phyloP scores from a whole-genome alignment of 2,888 invertebrate genomes.

The Chrysolina americana region DNA sequence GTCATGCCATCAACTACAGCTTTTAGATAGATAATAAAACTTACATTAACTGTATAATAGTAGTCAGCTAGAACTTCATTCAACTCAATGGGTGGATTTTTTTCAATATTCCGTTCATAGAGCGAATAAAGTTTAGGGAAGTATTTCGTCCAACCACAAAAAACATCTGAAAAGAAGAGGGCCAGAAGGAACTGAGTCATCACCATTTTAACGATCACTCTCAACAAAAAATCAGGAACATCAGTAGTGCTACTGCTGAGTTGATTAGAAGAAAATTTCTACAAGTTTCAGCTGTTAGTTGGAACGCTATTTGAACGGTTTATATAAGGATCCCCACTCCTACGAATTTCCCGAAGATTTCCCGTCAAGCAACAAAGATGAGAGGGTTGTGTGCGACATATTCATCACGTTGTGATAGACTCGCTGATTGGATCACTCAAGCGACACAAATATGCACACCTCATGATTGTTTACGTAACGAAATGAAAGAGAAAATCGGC shows the following conservation, averaged over 20 bases:
- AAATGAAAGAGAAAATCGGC: conserved; percentile 8
- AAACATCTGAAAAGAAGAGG: conserved; percentile 5
- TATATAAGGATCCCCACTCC: conserved; percentile 30
- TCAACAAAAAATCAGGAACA: not conserved
- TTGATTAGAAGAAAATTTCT: not conserved
- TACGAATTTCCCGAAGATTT: conserved; percentile 6
- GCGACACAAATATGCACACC: conserved; percentile 8
- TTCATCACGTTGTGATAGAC: conserved; percentile 10
- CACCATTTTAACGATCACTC: conserved; percentile 7
- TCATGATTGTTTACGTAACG: not conserved
- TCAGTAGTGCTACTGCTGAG: not conserved
- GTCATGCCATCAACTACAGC: too few relatives aligned
- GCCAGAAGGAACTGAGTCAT: conserved; percentile 1
- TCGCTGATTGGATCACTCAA: conserved; percentile 2
- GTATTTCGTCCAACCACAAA: conserved; percentile 9
- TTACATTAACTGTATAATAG: conserved; percentile 11
- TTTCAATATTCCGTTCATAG: not conserved
- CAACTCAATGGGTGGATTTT: not conserved
- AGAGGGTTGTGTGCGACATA: conserved; percentile 17
- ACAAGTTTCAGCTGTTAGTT: not conserved
- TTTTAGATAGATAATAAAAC: not conserved
- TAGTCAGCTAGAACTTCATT: not conserved
- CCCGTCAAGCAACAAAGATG: conserved; percentile 18
- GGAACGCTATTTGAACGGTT: conserved; percentile 14
- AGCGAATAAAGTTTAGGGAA: not conserved